Conservation (phyloP, 1,140 invertebrate species). For the Caenorhabditis elegans region WBcel235 BX284606.5:9422501-9423000, state of each 20-base stretch:
- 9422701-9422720: too few relatives aligned
- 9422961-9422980: conserved; percentile 37
- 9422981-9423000: conserved; percentile 37
- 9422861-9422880: conserved; percentile 38
- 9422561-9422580: conserved; percentile 4
- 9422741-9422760: background rate
- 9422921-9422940: conserved; percentile 43
- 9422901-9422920: conserved; percentile 48
- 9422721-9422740: too few relatives aligned
- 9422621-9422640: conserved; percentile 39
- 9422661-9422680: conserved; percentile 44
- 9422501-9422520: conserved; percentile 50
- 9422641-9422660: too few relatives aligned
- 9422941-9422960: conserved; percentile 33
- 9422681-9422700: too few relatives aligned
- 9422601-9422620: conserved; percentile 40
- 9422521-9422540: conserved; percentile 61
- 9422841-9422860: conserved; percentile 41
- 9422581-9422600: background rate
- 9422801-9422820: conserved; percentile 47
- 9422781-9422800: conserved; percentile 50
- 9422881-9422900: conserved; percentile 45
- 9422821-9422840: conserved; percentile 44
- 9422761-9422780: conserved; percentile 20
- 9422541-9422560: conserved; percentile 39